Percentiles rank a stretch among this genome's conserved stretches.
phyloP scores from a whole-genome alignment of 2,888 invertebrate species.

The Tinea semifulvella region DNA sequence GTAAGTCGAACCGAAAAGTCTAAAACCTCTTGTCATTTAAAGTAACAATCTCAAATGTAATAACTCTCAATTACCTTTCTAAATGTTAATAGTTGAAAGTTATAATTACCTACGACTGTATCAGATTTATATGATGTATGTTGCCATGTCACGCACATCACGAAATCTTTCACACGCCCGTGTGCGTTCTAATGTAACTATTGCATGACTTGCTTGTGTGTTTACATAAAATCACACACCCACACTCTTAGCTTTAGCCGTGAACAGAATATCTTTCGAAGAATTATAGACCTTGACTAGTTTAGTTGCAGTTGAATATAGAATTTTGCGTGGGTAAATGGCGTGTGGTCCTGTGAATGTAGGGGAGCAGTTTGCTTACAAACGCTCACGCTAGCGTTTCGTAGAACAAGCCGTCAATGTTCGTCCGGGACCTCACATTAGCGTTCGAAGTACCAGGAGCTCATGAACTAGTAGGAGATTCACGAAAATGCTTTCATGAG shows the following conservation, averaged over 20 bases:
- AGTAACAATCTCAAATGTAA: background rate
- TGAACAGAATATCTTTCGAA: background rate
- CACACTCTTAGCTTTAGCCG: background rate
- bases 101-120: background rate
- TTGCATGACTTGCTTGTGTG: constrained; percentile 4
- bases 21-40: no score
- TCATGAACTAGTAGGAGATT: background rate
- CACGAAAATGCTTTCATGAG: background rate
- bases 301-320: background rate
- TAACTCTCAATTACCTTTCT: constrained; percentile 7
- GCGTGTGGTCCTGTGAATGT: background rate
- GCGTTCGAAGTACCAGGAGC: constrained; percentile 7
- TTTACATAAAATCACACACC: background rate
- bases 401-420: background rate
- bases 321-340: background rate
- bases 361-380: background rate
- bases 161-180: constrained; percentile 4
- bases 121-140: background rate
- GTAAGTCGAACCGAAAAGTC: no score
- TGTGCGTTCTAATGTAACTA: constrained; percentile 9
- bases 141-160: constrained; percentile 4
- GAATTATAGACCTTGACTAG: background rate
- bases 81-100: constrained; percentile 9
- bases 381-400: constrained; percentile 4
- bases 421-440: constrained; percentile 3